A percentile compares a stretch with the other conserved stretches of the same genome.
Evolutionary conservation across 23 tunicate genomes (phyloP).

Genomic region (Ciona savignyi): DNA sequence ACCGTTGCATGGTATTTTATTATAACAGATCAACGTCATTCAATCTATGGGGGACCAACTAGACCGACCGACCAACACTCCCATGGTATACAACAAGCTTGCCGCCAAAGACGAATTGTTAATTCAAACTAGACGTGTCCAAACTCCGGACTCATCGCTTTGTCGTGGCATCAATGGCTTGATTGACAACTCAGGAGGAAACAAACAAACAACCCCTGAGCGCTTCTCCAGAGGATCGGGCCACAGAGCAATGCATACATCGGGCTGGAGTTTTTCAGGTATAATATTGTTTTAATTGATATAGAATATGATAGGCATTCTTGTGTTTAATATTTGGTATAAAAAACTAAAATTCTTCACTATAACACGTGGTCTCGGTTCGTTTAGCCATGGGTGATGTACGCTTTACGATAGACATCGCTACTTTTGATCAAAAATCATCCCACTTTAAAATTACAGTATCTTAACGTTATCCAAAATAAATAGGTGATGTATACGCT

Average conservation of each 20-base stretch:
- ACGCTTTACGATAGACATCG: too few species aligned
- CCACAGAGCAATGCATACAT: constrained; percentile 66
- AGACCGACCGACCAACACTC: constrained; percentile 13
- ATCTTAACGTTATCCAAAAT: too few species aligned
- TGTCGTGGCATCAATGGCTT: constrained; percentile 3
- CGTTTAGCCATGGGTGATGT: too few species aligned
- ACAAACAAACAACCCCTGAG: constrained; percentile 30
- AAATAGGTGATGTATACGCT: too few species aligned
- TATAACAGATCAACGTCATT: constrained; percentile 32
- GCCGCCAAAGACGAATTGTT: constrained; percentile 4
- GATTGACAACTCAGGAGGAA: constrained; percentile 1
- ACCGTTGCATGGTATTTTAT: too few species aligned
- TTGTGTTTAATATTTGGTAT: too few species aligned
- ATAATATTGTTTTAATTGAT: too few species aligned
- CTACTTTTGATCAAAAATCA: too few species aligned
- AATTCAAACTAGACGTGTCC: not conserved
- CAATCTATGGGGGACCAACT: constrained; percentile 40
- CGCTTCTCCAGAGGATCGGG: constrained; percentile 51
- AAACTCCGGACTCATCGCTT: not conserved
- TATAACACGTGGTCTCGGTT: too few species aligned
- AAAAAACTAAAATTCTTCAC: too few species aligned
- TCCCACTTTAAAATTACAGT: too few species aligned
- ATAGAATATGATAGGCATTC: too few species aligned
- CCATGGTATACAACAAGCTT: constrained; percentile 34
- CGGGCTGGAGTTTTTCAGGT: constrained; percentile 85